These are phyloP conservation scores for Lucinisca nassula DNA, from an alignment of 2,888 invertebrate genomes.

Conservation along the genomic window DNA sequence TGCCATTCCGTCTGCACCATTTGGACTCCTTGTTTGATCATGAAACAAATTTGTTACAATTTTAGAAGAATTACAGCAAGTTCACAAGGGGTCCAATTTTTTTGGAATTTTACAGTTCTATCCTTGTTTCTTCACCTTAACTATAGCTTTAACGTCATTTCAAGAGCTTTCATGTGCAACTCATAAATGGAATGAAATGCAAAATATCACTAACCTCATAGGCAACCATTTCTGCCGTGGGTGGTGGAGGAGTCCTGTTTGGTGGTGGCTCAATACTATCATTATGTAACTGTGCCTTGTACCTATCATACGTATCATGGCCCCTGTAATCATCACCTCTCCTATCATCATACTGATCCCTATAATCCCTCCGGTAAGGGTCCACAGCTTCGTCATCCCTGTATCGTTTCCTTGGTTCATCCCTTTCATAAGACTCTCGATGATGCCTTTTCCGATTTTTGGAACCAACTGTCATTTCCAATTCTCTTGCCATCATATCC, in stretches of 20 bases:
- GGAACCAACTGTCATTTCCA: conserved; percentile 70
- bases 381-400: conserved; percentile 40
- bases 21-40: too few species aligned
- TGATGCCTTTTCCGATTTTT: conserved; percentile 47
- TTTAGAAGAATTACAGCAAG: too few species aligned
- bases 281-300: neutral
- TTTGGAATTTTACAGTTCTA: too few species aligned
- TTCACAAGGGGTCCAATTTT: too few species aligned
- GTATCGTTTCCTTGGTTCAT: conserved; percentile 53
- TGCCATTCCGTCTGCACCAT: too few species aligned
- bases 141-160: too few species aligned
- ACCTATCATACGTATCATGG: conserved; percentile 53
- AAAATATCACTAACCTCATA: conserved; percentile 34
- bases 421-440: conserved; percentile 12
- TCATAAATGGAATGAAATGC: too few species aligned
- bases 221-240: conserved; percentile 68
- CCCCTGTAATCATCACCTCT: conserved; percentile 37
- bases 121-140: too few species aligned
- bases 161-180: too few species aligned
- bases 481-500: conserved; percentile 76
- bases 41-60: too few species aligned
- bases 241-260: conserved; percentile 59
- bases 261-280: conserved; percentile 29
- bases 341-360: conserved; percentile 15
- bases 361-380: neutral